Base-by-base conservation (phyloP, 2,113 vertebrate species). In the Anser brachyrhynchus region DNA sequence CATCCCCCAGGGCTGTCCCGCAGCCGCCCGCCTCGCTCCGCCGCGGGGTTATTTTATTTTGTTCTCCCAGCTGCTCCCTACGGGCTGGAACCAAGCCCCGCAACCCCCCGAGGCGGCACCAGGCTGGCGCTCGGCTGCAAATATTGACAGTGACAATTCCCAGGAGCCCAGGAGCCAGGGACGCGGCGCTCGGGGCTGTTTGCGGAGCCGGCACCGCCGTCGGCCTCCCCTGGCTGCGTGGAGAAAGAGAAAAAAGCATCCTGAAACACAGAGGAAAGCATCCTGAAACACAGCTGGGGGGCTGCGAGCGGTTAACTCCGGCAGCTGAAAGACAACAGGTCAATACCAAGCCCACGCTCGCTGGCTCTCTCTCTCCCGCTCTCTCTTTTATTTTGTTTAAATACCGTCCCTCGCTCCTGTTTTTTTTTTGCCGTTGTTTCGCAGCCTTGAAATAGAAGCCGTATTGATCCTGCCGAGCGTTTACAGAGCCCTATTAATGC, bases 211-310 rank as follows among this genome's bases (percentile, higher is more conserved):
- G 22, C 49, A 51, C 49, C 22, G 6, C 49, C 22, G 12, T 15
- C 61, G 62, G 72, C 80, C 76, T 3, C 29, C 55, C 28, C 54
- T 5, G 1, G 58, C 0, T 3, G 1, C 3, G 0, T 0, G 8
- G 67, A 17, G 49, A 37, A 9, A 35, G 41, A 26, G 0, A 20
- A 58, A 74, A 46, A 49, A 49, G 46, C 20, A 49, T 22, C 46
- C 46, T 11, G 11, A 49, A 21, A 21, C 21, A 64, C 4, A 25
- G 49, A 51, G 22, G 25, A 51, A 51, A 51, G 11, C 41, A 1
- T 1, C 1, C 10, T 3, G 3, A 46, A 58, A 13, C 7, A 1
- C 6, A 9, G 1, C 1, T 4, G 78, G 78, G 55, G 70, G 84
- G 14, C 1, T 44, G 79, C 37, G 66, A 58, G 77, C 1, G 39